Base-by-base conservation (phyloP, 2,888 invertebrate species). In the Hydroisotoma schaefferi region DNA sequence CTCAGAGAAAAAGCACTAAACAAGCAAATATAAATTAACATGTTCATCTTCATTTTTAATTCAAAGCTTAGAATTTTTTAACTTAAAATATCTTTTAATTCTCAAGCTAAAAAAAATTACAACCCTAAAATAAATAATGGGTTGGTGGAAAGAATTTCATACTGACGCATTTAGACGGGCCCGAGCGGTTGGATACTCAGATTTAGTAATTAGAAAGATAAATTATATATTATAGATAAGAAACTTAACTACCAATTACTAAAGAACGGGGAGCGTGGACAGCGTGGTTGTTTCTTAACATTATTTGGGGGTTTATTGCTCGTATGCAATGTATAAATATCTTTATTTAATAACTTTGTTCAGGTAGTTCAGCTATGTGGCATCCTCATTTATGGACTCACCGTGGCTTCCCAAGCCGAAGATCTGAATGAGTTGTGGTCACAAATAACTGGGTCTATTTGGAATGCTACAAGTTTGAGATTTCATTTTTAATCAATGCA, bases 161-260 rank as follows among this genome's bases (percentile, higher is more conserved):
- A n/a, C n/a, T n/a, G n/a, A n/a, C n/a, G n/a, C n/a, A n/a, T n/a
- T n/a, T n/a, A n/a, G n/a, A n/a, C n/a, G n/a, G n/a, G n/a, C n/a
- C n/a, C n/a, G n/a, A n/a, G n/a, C n/a, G n/a, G n/a, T 58, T 33
- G 58, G 58, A 18, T 49, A 53, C n/a, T 43, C 44, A 27, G 53
- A 58, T 33, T 46, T 58, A 29, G 58, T 58, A 37, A 53, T 25
- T 25, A 33, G 5, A 8, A 40, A 5, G 4, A 8, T 8, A 40
- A 40, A 40, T 33, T 33, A 15, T 33, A 33, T 33, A 37, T 38
- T 52, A 6, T 15, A 40, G 5, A n/a, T n/a, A n/a, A n/a, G n/a
- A n/a, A n/a, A n/a, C n/a, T n/a, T n/a, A n/a, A n/a, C n/a, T n/a
- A n/a, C n/a, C n/a, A n/a, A n/a, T n/a, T n/a, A n/a, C n/a, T n/a